Evolutionary conservation across 1,140 invertebrate species (phyloP).

Genomic region (Drosophila erecta): DNA sequence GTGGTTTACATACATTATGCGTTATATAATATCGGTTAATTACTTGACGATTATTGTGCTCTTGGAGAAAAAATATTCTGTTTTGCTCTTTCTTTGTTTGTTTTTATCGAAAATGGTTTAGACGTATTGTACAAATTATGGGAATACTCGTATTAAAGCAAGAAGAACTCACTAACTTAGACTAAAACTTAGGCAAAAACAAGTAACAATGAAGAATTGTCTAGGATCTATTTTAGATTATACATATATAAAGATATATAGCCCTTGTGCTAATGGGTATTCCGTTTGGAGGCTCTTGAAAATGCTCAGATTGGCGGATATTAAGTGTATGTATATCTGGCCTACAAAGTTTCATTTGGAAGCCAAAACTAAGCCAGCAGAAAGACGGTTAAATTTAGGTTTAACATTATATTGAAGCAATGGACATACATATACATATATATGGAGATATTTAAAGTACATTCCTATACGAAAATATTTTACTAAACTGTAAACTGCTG

Average conservation of each 20-base stretch:
- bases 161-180: conserved; percentile 36
- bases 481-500: conserved; percentile 31
- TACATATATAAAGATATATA: conserved; percentile 27
- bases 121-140: conserved; percentile 35
- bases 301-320: conserved; percentile 23
- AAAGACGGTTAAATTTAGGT: conserved; percentile 16
- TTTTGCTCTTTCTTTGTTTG: conserved; percentile 9
- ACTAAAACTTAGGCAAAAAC: conserved; percentile 36
- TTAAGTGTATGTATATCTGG: conserved; percentile 24
- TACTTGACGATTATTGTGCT: conserved; percentile 67
- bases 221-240: conserved; percentile 32
- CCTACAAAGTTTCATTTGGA: conserved; percentile 27
- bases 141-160: conserved; percentile 28
- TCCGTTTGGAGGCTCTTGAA: conserved; percentile 18
- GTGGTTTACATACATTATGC: conserved; percentile 64
- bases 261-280: conserved; percentile 31
- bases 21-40: conserved; percentile 49
- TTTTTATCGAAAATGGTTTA: conserved; percentile 8
- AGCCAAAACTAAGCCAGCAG: conserved; percentile 27
- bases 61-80: conserved; percentile 46
- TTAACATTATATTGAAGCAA: conserved; percentile 44
- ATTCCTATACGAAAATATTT: conserved; percentile 32
- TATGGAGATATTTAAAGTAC: conserved; percentile 38
- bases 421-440: conserved; percentile 39
- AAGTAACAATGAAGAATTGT: conserved; percentile 35